A percentile compares a stretch with the other conserved stretches of the same genome.
phyloP scores from a whole-genome alignment of 1,140 invertebrate genomes.

The Tyrophagus putrescentiae region DNA sequence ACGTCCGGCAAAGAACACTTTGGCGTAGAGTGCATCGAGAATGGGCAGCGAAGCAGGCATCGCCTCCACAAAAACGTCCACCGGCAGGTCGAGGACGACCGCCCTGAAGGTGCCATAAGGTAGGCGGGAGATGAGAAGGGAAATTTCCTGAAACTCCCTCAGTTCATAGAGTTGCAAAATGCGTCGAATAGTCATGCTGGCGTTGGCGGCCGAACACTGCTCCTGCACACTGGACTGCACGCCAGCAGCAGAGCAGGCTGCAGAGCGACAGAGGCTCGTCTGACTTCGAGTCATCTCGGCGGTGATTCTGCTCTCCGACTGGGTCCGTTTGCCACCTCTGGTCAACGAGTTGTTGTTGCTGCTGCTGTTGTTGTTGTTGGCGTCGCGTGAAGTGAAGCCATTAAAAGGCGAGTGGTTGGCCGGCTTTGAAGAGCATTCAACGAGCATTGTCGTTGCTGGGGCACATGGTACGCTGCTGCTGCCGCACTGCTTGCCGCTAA shows the following conservation, averaged over 20 bases:
- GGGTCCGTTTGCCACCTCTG: conserved; percentile 18
- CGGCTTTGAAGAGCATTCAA: neutral
- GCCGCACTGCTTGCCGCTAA: neutral
- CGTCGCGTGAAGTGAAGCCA: neutral
- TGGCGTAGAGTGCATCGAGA: conserved; percentile 66
- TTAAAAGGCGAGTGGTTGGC: neutral
- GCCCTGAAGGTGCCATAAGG: conserved; percentile 53
- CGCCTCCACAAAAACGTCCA: conserved; percentile 68
- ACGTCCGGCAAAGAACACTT: conserved; percentile 38
- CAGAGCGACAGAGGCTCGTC: neutral
- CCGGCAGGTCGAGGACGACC: conserved; percentile 54
- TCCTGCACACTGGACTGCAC: neutral
- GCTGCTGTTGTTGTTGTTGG: conserved; percentile 1
- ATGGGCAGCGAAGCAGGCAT: conserved; percentile 68
- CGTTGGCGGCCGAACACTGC: conserved; percentile 2
- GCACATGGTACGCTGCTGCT: neutral
- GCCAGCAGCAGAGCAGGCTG: neutral
- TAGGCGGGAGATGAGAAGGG: conserved; percentile 54
- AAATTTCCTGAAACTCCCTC: conserved; percentile 58
- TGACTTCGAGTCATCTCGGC: neutral
- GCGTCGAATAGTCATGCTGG: conserved; percentile 25
- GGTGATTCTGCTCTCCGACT: neutral
- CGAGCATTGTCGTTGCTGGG: neutral
- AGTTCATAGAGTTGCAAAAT: conserved; percentile 59
- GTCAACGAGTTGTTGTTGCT: neutral